Base-by-base conservation (phyloP, 2,797 vertebrate species). In the Gymnoscopelus microlampas region DNA sequence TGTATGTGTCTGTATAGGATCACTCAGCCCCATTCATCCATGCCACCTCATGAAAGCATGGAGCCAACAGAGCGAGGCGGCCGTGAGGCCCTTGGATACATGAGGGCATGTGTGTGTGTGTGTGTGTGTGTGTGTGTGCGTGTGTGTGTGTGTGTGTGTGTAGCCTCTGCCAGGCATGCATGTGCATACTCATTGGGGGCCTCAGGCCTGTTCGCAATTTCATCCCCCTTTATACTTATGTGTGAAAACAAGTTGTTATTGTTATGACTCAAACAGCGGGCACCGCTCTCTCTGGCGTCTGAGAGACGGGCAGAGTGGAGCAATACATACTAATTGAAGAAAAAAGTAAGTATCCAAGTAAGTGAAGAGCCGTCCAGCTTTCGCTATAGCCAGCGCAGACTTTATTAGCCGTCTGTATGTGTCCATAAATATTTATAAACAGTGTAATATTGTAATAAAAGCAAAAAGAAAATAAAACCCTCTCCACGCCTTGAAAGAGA, bases 371-470 rank as follows among this genome's bases (percentile, higher is more conserved):
- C 71, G 79, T 76, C 63, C 62, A 59, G 78, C 76, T 76, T 68
- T 49, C 32, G 5, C 39, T 72, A 71, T 64, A 0, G 59, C 86
- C 70, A 73, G 73, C 7, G 8, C 23, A 5, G 74, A 73, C 75
- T 91, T 89, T 85, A 91, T 87, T 80, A 85, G 86, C 74, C 65
- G 73, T 68, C 85, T 82, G 72, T 79, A 66, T 86, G 74, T 82
- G 85, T 64, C 76, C 77, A 89, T 91, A 87, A 89, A 92, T 91
- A 92, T 89, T 90, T 87, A 88, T 80, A 85, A 89, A 91, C 77
- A 85, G 74, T 13, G 58, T 64, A 80, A 86, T 88, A 86, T 85
- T 73, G 79, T 80, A 85, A 55, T 78, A 84, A 87, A 87, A 82
- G 66, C 78, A 80, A 70, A 71, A 44, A 19, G 15, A n/a, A 23